Conservation (phyloP, 2,113 vertebrate genomes). For the Stegastes partitus region DNA sequence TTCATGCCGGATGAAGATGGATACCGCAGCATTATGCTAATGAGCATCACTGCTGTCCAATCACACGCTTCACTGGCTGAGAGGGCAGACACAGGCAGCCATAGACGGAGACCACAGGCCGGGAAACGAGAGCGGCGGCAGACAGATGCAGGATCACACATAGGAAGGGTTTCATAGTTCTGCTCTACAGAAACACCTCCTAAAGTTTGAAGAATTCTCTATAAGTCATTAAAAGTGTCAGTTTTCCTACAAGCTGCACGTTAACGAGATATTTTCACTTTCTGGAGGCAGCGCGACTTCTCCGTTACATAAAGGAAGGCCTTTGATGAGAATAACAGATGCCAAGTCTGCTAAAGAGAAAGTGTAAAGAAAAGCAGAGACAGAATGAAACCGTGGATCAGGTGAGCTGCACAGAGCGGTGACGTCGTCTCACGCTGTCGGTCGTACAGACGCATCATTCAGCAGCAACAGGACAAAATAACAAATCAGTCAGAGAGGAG, state of each 20-base stretch:
- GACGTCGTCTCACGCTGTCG: constrained; percentile 47
- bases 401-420: constrained; percentile 22
- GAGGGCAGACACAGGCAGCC: constrained; percentile 28
- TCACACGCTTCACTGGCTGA: constrained; percentile 55
- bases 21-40: constrained; percentile 58
- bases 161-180: constrained; percentile 20
- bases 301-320: constrained; percentile 20
- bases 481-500: constrained; percentile 30
- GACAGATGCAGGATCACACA: constrained; percentile 2
- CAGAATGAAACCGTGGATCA: constrained; percentile 7
- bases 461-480: constrained; percentile 33
- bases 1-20: constrained; percentile 47
- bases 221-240: constrained; percentile 39
- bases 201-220: constrained; percentile 23
- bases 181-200: constrained; percentile 27
- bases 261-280: constrained; percentile 46
- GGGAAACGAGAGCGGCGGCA: background rate
- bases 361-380: background rate
- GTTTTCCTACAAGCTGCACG: constrained; percentile 12
- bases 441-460: constrained; percentile 32
- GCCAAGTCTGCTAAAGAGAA: constrained; percentile 17
- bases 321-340: constrained; percentile 29
- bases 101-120: constrained; percentile 7
- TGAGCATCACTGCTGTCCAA: constrained; percentile 53
- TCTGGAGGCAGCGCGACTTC: constrained; percentile 34